Evolutionary conservation across 2,888 invertebrate genomes (phyloP).

Genomic region (Lycia hirtaria): DNA sequence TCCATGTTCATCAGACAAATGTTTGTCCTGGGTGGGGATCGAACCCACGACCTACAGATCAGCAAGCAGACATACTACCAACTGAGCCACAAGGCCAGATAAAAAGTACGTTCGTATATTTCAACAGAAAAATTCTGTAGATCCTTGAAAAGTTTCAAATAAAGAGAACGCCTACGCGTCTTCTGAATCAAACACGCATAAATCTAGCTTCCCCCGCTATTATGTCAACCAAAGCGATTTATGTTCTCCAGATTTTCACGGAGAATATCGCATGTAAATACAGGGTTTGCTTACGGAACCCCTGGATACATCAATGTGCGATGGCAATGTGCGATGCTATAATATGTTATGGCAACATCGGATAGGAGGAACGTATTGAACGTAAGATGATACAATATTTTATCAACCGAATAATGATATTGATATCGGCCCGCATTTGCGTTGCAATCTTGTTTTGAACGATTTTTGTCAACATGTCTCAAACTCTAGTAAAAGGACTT

Average conservation of each 20-base stretch:
- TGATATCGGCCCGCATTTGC: background rate
- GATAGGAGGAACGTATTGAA: conserved; percentile 11
- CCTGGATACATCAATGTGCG: conserved; percentile 17
- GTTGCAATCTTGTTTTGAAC: background rate
- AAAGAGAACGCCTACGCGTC: conserved; percentile 16
- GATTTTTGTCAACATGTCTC: too few relatives aligned
- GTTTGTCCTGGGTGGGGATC: too few relatives aligned
- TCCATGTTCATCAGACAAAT: too few relatives aligned
- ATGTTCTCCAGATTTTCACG: conserved; percentile 29
- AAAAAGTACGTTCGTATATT: too few relatives aligned
- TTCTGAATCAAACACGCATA: conserved; percentile 30
- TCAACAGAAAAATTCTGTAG: background rate
- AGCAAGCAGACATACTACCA: too few relatives aligned
- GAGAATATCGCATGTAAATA: conserved; percentile 29
- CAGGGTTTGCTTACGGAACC: conserved; percentile 14
- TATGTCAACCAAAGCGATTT: conserved; percentile 31
- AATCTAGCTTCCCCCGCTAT: conserved; percentile 29
- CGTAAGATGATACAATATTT: conserved; percentile 12
- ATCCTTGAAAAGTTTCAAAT: background rate
- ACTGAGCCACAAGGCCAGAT: too few relatives aligned
- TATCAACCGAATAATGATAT: conserved; percentile 12
- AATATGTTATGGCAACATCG: conserved; percentile 12
- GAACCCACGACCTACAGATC: too few relatives aligned
- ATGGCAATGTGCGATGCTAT: too few relatives aligned
- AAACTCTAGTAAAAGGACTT: too few relatives aligned